Base-by-base conservation (phyloP, 2,888 invertebrate genomes). In the Hypolimnas misippus region DNA sequence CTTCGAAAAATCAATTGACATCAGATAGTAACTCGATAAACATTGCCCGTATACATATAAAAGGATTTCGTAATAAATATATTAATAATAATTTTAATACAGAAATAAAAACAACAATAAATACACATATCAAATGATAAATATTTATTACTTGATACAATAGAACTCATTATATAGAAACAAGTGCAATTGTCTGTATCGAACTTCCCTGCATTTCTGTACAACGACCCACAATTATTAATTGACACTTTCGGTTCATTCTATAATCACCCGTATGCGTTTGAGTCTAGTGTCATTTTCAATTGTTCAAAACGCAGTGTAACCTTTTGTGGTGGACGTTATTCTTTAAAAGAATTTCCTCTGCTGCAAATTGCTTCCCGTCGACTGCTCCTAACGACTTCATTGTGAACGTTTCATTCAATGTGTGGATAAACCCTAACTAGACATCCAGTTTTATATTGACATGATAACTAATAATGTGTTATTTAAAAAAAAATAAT, bases 351-450 rank as follows among this genome's bases (percentile, higher is more conserved):
- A 76, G 76, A 75, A 77, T 74, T 77, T 72, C 67, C 69, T 76
- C 72, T 68, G 71, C 69, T 68, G 72, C 74, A 79, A 82, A 81
- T 82, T 81, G 79, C 75, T 73, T 71, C 71, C 74, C 73, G 62
- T 70, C 71, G 73, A 76, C 68, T 73, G 69, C 70, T 72, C 69
- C 70, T 81, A 83, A 82, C 82, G 80, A 83, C 69, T 62, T 65
- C 73, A 81, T 83, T 82, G 76, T 75, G 68, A 63, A 66, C 62
- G 65, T 65, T 71, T 66, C 71, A 68, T 69, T 69, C 69, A 62
- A 66, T 59, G 66, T 61, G 66, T 55, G 51, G 66, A 64, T 61
- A 61, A 64, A 61, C 46, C 59, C 55, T 67, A 64, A 63, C 57
- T 53, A 49, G 62, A 61, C 49, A 35, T 25, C 42, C 31, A 57